Evolutionary conservation across 2,888 invertebrate genomes (phyloP).

Genomic region (Idaea straminata): DNA sequence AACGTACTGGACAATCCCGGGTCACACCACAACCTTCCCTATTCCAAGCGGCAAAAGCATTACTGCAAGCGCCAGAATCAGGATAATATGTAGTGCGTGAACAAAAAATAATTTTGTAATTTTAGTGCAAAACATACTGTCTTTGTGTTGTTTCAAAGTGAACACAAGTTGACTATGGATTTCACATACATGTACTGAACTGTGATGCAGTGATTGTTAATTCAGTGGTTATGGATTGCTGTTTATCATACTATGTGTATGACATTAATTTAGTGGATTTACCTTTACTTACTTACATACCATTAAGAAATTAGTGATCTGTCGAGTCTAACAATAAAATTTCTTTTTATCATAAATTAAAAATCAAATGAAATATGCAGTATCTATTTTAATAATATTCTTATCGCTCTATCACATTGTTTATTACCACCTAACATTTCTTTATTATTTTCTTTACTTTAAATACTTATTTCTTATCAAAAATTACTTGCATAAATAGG

Average conservation of each 20-base stretch:
- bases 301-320: background rate
- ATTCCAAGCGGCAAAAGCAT: slow-evolving; percentile 76
- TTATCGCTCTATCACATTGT: background rate
- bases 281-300: background rate
- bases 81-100: slow-evolving; percentile 47
- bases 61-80: slow-evolving; percentile 68
- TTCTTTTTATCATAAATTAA: background rate
- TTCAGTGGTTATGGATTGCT: background rate
- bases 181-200: background rate
- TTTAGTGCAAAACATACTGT: slow-evolving; percentile 10
- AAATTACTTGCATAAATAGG: too few species aligned
- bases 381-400: background rate
- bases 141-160: background rate
- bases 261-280: background rate
- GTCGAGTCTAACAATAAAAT: background rate
- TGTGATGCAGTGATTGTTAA: background rate
- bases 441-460: too few species aligned
- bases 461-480: too few species aligned
- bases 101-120: background rate
- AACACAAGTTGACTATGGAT: background rate
- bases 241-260: background rate
- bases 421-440: background rate
- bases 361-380: background rate
- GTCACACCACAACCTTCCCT: slow-evolving; percentile 69
- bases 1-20: slow-evolving; percentile 75